Evolutionary conservation across 1,140 invertebrate genomes (phyloP), one percentile per base, ranked within the genome.

Genomic region (Wiebesia pumilae): DNA sequence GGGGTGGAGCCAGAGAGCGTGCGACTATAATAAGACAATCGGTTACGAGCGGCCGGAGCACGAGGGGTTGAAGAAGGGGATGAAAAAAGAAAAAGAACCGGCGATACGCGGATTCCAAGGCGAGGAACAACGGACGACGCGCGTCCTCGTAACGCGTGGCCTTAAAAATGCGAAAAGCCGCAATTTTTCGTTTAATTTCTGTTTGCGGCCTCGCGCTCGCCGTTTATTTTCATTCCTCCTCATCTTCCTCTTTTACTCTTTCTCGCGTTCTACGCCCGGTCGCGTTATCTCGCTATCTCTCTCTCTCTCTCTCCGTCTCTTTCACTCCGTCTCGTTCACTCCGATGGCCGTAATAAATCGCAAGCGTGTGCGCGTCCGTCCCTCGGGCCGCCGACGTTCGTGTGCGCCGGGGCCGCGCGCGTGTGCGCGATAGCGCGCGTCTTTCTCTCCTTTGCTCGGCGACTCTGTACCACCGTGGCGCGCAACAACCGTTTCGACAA

Each of bases 91-190:
- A 38, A 38, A 40, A 24, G 40, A 30, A 43, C n/a, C 2, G 24
- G 24, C 65, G 54, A 43, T 38, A 81, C 47, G 30, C 33, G 33
- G 35, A 65, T 81, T 33, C 47, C n/a, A 33, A 54, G 14, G 47
- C 19, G 14, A 33, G 14, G 58, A 75, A 27, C 21, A 83, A 54
- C 67, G 24, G 43, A 62, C 16, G 30, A 19, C 30, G 9, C n/a
- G 27, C 83, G 83, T 88, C 81, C 87, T 82, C 69, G 81, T 58
- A n/a, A 27, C 86, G 73, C 81, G 81, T 81, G 87, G 84, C 84
- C 83, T 81, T 87, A 90, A 89, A 90, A 89, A 90, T 88, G 83
- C 87, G 81, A 88, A 89, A 90, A 90, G 88, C 67, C 81, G 67
- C 81, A 83, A 83, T 54, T 83, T 83, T 73, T 67, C 81, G 67